These are phyloP conservation scores for Crossaster papposus DNA, from an alignment of 53 echinoderm and acorn worm species.

Conservation along the genomic window DNA sequence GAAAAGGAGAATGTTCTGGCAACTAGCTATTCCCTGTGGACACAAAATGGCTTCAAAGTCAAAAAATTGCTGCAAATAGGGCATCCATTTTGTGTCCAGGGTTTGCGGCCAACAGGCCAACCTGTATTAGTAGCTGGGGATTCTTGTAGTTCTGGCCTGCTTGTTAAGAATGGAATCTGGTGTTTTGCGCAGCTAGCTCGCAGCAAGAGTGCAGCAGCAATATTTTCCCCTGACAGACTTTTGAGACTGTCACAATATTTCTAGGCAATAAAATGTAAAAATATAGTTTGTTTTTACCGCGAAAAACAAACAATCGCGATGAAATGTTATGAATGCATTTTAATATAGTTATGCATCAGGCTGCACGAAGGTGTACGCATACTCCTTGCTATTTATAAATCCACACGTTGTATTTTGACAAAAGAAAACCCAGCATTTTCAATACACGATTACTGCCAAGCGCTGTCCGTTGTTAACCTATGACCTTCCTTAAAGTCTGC, in stretches of 20 bases:
- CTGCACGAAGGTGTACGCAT: no score
- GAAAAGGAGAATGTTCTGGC: not conserved
- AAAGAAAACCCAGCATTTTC: not conserved
- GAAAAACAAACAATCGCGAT: not conserved
- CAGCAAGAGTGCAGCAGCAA: slow-evolving; percentile 11
- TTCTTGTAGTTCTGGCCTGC: not conserved
- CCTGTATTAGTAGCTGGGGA: not conserved
- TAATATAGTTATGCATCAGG: not conserved
- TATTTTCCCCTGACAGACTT: not conserved
- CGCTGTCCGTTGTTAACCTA: not conserved
- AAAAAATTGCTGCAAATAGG: not conserved
- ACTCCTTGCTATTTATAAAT: no score
- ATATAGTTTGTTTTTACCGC: not conserved
- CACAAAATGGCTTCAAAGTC: not conserved
- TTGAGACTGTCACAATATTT: not conserved
- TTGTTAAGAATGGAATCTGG: slow-evolving; percentile 41
- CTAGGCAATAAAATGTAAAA: not conserved
- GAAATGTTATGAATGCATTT: not conserved
- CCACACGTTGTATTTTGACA: not conserved
- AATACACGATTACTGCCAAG: not conserved
- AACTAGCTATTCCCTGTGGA: not conserved
- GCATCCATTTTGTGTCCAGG: not conserved
- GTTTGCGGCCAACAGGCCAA: not conserved
- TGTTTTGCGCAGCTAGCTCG: not conserved
- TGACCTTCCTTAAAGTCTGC: not conserved